These are phyloP conservation scores for Corythornis cristatus DNA, from an alignment of 2,113 vertebrate genomes.

Conservation along the genomic window DNA sequence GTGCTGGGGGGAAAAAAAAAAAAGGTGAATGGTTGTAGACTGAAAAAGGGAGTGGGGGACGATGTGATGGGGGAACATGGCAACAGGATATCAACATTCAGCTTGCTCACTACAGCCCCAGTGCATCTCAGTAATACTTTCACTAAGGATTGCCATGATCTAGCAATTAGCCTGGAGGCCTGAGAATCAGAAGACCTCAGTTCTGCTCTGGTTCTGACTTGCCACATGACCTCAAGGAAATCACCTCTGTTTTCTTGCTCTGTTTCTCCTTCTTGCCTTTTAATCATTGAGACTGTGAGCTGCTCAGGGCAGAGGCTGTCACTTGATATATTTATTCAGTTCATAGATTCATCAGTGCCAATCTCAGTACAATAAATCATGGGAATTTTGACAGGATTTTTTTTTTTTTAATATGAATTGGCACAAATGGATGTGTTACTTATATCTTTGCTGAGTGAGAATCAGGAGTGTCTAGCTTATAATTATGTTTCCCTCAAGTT, in stretches of 20 bases:
- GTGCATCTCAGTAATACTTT: background rate
- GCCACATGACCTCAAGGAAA: background rate
- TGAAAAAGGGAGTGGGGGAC: background rate
- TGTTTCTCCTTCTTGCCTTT: background rate
- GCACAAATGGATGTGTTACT: background rate
- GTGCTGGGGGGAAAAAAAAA: background rate
- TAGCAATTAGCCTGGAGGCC: background rate
- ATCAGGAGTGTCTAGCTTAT: background rate
- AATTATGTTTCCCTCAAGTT: background rate
- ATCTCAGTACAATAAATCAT: background rate
- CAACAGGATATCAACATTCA: background rate
- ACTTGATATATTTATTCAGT: background rate
- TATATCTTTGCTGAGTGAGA: background rate
- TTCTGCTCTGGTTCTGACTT: background rate
- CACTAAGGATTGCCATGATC: background rate
- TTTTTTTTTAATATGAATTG: background rate
- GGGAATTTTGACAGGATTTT: background rate
- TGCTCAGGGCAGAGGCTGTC: background rate
- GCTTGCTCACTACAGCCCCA: accelerated
- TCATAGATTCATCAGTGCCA: background rate
- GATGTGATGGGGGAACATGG: background rate
- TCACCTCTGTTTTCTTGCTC: background rate
- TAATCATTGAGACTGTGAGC: background rate
- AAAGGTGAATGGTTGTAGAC: accelerated
- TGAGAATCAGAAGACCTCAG: background rate